Conservation (phyloP, 2,113 vertebrate genomes). For the Oryzias celebensis region DNA sequence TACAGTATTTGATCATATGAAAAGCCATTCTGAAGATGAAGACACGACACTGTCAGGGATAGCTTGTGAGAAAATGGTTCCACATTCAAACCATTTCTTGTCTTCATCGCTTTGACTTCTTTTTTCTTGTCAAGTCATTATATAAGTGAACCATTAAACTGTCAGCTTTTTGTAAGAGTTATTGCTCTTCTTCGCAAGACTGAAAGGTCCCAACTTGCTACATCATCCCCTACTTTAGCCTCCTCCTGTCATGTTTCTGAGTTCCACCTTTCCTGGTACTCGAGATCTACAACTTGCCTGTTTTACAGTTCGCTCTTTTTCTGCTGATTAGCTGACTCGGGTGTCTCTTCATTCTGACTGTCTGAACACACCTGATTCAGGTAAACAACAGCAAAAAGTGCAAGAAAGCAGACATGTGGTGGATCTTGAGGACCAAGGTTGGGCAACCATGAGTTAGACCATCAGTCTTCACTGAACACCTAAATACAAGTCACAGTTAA, state of each 20-base stretch:
- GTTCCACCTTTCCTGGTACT: slow-evolving; percentile 16
- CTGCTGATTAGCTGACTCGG: no score
- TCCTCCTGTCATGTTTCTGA: slow-evolving; percentile 10
- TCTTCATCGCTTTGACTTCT: slow-evolving; percentile 9
- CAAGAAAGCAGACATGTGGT: no score
- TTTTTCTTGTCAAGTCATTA: slow-evolving; percentile 40
- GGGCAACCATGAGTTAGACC: no score
- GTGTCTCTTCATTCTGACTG: no score
- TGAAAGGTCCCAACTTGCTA: slow-evolving; percentile 57
- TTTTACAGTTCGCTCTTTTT: no score
- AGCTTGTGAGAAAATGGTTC: neutral
- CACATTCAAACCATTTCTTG: no score
- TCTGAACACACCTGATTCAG: no score
- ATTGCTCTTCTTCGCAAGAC: slow-evolving; percentile 31
- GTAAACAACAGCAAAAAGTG: no score
- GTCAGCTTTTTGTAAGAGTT: slow-evolving; percentile 25
- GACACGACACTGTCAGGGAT: neutral
- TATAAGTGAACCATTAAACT: slow-evolving; percentile 55
- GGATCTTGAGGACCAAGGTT: no score
- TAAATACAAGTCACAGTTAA: slow-evolving; percentile 21
- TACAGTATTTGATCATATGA: no score
- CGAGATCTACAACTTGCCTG: no score
- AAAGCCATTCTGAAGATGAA: neutral
- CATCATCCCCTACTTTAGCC: slow-evolving; percentile 20
- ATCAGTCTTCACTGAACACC: no score